Base-by-base conservation (phyloP, 2,797 vertebrate species). In the Gallinago solitaria region DNA sequence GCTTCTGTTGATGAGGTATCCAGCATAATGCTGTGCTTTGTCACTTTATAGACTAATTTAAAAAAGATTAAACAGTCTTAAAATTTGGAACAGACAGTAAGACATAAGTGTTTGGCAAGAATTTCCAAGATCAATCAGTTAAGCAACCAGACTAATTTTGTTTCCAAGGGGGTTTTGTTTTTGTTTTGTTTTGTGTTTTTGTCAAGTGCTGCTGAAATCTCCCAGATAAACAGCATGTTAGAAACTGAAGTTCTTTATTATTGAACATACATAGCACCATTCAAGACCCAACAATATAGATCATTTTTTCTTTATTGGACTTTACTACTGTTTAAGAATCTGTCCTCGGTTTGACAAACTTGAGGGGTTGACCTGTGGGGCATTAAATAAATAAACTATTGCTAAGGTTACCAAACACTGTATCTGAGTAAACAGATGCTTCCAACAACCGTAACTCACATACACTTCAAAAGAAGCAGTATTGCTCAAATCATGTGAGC, bases 371-470 rank as follows among this genome's bases (percentile, higher is more conserved):
- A 92, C 79, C 54, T 76, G 51, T 88, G 54, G 68, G 48, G 28
- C 71, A 87, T 79, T 81, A 90, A 90, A 90, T 64, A 80, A 96
- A 89, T 59, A 94, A 91, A 81, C 67, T 74, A 93, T 97, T 93
- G 85, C 96, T 95, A 95, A 76, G 96, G 95, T 96, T 95, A 96
- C 96, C 95, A 94, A 95, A 91, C 85, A 87, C 28, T 94, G 77
- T 78, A 69, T 84, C 95, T 93, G 70, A 74, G 64, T 94, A 94
- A 96, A 90, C 80, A 97, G 85, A 79, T 71, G 32, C 70, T 95
- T 95, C 93, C 70, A 95, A 48, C 73, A 88, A 89, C 74, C 25
- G 0, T 93, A 96, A 90, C 48, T 96, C 93, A 48, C 53, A 83
- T 57, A 64, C 59, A 15, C 59, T 90, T 93, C 83, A 88, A 73